A percentile compares a stretch with the other conserved stretches of the same genome.
Evolutionary conservation across 1,140 invertebrate genomes (phyloP).

Genomic region (Diabrotica virgifera): DNA sequence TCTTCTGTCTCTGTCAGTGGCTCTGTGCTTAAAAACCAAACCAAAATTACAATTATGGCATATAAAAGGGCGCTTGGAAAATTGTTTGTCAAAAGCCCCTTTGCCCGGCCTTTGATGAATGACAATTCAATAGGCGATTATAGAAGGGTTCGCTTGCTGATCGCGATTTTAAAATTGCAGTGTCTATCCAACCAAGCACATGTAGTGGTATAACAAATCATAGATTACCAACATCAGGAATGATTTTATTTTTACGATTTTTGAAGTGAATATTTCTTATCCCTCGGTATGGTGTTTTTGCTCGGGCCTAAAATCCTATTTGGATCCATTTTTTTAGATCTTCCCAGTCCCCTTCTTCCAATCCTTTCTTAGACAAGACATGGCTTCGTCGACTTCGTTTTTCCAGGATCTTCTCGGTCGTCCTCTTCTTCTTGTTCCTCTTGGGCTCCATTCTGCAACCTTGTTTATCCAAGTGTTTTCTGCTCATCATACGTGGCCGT

Average conservation of each 20-base stretch:
- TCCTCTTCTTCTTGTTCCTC: too few relatives aligned
- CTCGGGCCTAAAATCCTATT: too few relatives aligned
- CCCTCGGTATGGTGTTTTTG: background rate
- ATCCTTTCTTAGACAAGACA: too few relatives aligned
- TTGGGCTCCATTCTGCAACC: too few relatives aligned
- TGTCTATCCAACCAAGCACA: constrained; percentile 7
- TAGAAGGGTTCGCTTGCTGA: constrained; percentile 25
- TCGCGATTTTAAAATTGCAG: constrained; percentile 11
- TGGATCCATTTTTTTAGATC: too few relatives aligned
- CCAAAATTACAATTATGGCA: constrained; percentile 33
- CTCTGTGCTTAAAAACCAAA: constrained; percentile 7
- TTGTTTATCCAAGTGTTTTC: too few relatives aligned
- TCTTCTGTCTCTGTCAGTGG: background rate
- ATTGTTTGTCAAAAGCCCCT: constrained; percentile 27
- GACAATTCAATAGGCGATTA: constrained; percentile 36
- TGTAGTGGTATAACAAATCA: background rate
- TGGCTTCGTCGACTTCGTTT: too few relatives aligned
- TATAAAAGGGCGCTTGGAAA: constrained; percentile 29
- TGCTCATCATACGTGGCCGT: too few relatives aligned
- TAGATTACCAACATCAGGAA: background rate
- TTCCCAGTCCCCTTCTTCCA: too few relatives aligned
- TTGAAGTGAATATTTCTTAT: background rate
- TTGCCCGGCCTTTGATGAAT: constrained; percentile 21
- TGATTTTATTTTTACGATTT: background rate
- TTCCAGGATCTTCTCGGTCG: too few relatives aligned